Evolutionary conservation across 1,140 invertebrate genomes (phyloP), one percentile per base, ranked within the genome.

Genomic region (Muscidifurax raptorellus): DNA sequence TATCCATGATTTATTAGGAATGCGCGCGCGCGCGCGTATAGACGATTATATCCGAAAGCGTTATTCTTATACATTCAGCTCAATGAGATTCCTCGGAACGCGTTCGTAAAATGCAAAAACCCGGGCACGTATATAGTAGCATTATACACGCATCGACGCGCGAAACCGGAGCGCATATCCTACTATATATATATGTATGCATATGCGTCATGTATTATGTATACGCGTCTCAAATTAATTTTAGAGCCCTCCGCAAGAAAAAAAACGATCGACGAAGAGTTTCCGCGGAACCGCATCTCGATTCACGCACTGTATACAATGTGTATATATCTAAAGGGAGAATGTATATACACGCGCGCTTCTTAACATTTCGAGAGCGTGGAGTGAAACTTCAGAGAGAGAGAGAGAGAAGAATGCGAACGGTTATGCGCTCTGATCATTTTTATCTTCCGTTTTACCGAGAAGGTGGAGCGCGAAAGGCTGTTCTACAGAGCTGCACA

Each of bases 331-430:
- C n/a, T n/a, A n/a, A n/a, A 12, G 28, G 66, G 22, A 69, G 28
- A 69, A 69, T 69, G 67, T 69, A 36, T 30, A 59, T 5, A 32
- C 40, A 15, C 25, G 64, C 40, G 66, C 66, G 40, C 40, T 32
- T 71, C 64, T 80, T 80, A 71, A 80, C 27, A 72, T 80, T 80
- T 80, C 69, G 25, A 80, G 52, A 59, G 52, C 52, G 28, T 28
- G 22, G 6, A 59, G 76, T 22, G 28, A 59, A 74, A 64, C 47
- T 44, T 1, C 64, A 10, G n/a, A n/a, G 36, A 74, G 32, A 10
- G 5, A 30, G 71, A 30, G 72, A 52, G 12, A 32, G 30, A 82
- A 82, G 72, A 82, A 82, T 82, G 80, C 69, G 79, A 80, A 80
- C 40, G 79, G 79, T 30, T 32, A 13, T 36, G 30, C 30, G 77